A percentile compares a stretch with the other conserved stretches of the same genome.
Evolutionary conservation across 2,888 invertebrate genomes (phyloP).

Genomic region (Fabriciana adippe): DNA sequence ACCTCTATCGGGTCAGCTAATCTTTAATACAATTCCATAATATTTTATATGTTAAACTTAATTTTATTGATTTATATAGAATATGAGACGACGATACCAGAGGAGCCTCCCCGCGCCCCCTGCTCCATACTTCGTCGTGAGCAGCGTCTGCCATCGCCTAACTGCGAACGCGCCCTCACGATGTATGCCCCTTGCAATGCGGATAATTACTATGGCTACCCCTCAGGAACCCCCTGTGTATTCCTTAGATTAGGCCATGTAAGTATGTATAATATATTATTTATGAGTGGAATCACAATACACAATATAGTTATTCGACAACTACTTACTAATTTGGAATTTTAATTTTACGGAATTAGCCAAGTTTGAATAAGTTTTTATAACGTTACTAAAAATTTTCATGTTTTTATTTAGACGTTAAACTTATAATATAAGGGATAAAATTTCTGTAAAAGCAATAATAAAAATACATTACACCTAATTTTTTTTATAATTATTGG

Average conservation of each 20-base stretch:
- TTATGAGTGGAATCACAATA: neutral
- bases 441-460: too few species aligned
- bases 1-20: too few species aligned
- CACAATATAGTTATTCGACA: neutral
- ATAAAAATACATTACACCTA: too few species aligned
- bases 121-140: conserved; percentile 66
- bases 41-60: too few species aligned
- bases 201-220: conserved; percentile 87
- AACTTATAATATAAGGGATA: too few species aligned
- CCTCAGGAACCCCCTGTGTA: conserved; percentile 88
- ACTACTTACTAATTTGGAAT: too few species aligned
- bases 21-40: too few species aligned
- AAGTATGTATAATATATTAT: conserved; percentile 45
- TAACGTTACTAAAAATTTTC: too few species aligned
- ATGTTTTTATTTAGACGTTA: too few species aligned
- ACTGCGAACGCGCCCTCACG: conserved; percentile 65
- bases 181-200: conserved; percentile 83
- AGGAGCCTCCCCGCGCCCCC: conserved; percentile 70
- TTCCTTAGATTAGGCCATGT: conserved; percentile 88
- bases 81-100: conserved; percentile 71
- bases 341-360: too few species aligned
- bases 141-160: conserved; percentile 57
- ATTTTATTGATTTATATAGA: conserved; percentile 45
- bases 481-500: too few species aligned
- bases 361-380: too few species aligned